Conservation (phyloP, 2,888 invertebrate genomes). For the Leucophenga montana region DNA sequence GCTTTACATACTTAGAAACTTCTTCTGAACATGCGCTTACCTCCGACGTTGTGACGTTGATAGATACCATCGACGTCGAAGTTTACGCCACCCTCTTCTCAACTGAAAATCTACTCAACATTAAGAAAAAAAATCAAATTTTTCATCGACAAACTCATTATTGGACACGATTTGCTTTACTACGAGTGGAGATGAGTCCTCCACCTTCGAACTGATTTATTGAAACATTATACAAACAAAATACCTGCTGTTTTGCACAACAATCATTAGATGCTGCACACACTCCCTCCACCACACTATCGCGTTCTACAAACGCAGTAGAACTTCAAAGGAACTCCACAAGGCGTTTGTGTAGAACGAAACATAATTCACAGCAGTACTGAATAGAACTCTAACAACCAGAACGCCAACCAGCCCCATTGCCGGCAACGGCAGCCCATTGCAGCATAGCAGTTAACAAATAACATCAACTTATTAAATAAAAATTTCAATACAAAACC, state of each 20-base stretch:
- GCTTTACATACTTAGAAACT: too few relatives aligned
- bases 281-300: neutral
- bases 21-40: too few relatives aligned
- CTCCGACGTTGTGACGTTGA: too few relatives aligned
- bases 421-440: neutral
- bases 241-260: constrained; percentile 11
- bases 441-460: constrained; percentile 56
- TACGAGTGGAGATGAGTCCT: too few relatives aligned
- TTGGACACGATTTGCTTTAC: too few relatives aligned
- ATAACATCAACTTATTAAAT: constrained; percentile 67
- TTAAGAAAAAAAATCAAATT: too few relatives aligned
- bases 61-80: constrained; percentile 27
- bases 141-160: too few relatives aligned
- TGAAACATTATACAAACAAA: constrained; percentile 14
- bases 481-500: constrained; percentile 58
- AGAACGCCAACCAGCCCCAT: too few relatives aligned
- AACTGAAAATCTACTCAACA: too few relatives aligned
- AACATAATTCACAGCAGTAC: too few relatives aligned
- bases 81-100: constrained; percentile 33
- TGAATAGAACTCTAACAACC: too few relatives aligned
- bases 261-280: constrained; percentile 1
- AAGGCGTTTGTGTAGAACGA: neutral
- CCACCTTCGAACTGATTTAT: constrained; percentile 21
- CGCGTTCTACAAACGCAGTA: too few relatives aligned
- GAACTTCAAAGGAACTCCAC: neutral